Evolutionary conservation across 23 tunicate species (phyloP).

Genomic region (Halocynthia roretzi): DNA sequence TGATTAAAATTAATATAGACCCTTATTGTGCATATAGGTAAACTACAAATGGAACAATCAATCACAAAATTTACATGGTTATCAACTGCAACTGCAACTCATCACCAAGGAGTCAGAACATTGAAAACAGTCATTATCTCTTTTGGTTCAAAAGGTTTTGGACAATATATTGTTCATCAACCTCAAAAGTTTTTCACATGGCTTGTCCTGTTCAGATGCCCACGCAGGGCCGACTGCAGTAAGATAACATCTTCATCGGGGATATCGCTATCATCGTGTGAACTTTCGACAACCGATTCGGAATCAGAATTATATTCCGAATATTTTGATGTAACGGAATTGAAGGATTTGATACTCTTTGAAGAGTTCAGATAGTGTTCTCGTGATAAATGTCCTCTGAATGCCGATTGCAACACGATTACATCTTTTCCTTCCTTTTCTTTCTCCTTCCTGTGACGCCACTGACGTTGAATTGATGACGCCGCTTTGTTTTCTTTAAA

Average conservation of each 20-base stretch:
- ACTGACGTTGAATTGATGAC: conserved; percentile 37
- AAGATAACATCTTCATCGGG: conserved; percentile 20
- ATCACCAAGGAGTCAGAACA: too few relatives aligned
- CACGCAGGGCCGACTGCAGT: conserved; percentile 47
- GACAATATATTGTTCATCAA: too few relatives aligned
- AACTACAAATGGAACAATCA: too few relatives aligned
- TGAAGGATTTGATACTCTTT: not conserved
- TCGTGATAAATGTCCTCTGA: conserved; percentile 27
- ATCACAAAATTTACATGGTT: too few relatives aligned
- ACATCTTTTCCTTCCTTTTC: conserved; percentile 11
- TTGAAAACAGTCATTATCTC: too few relatives aligned
- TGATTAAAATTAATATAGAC: too few relatives aligned
- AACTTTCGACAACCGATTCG: conserved; percentile 4
- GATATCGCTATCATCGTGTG: conserved; percentile 1
- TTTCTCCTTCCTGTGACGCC: conserved; percentile 41
- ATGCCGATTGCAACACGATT: conserved; percentile 17
- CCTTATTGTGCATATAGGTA: too few relatives aligned
- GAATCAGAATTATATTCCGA: conserved; percentile 3
- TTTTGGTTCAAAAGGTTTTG: too few relatives aligned
- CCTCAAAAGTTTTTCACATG: too few relatives aligned
- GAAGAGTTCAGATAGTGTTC: not conserved
- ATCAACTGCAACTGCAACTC: too few relatives aligned
- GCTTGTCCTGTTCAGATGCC: conserved; percentile 16
- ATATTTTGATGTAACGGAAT: not conserved
- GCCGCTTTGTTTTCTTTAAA: conserved; percentile 40